Percentiles rank a stretch among this genome's conserved stretches.
These are phyloP conservation scores for Limnodromus scolopaceus DNA, from an alignment of 2,797 vertebrate species.

Conservation along the genomic window DNA sequence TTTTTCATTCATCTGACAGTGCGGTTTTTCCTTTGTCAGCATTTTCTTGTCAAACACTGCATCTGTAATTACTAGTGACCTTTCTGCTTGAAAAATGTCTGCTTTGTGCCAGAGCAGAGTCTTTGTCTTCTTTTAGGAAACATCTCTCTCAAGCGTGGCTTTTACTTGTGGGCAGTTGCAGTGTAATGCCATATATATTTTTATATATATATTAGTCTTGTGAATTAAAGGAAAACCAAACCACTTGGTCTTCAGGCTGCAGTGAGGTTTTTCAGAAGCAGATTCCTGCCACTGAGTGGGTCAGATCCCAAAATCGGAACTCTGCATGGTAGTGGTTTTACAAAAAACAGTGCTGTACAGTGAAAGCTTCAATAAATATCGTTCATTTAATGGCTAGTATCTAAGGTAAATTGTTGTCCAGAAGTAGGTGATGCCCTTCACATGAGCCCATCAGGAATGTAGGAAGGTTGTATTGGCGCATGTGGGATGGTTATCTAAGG, in stretches of 20 bases:
- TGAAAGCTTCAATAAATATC: neutral
- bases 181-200: neutral
- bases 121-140: neutral
- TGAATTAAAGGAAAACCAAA: neutral
- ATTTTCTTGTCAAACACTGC: neutral
- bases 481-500: neutral
- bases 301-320: neutral
- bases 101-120: neutral
- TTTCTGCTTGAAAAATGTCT: neutral
- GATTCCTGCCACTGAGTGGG: neutral
- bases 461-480: neutral
- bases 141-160: neutral
- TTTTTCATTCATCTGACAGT: constrained; percentile 29
- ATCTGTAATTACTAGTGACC: constrained; percentile 12
- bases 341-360: neutral
- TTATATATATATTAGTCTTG: neutral
- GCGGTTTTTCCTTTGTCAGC: constrained; percentile 20
- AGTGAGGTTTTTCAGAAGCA: neutral
- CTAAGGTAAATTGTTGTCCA: neutral
- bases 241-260: neutral
- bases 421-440: neutral
- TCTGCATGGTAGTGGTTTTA: neutral
- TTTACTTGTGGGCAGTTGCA: neutral
- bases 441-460: neutral
- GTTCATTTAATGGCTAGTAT: neutral